Evolutionary conservation across 2,888 invertebrate genomes (phyloP).

Genomic region (Notodonta ziczac): DNA sequence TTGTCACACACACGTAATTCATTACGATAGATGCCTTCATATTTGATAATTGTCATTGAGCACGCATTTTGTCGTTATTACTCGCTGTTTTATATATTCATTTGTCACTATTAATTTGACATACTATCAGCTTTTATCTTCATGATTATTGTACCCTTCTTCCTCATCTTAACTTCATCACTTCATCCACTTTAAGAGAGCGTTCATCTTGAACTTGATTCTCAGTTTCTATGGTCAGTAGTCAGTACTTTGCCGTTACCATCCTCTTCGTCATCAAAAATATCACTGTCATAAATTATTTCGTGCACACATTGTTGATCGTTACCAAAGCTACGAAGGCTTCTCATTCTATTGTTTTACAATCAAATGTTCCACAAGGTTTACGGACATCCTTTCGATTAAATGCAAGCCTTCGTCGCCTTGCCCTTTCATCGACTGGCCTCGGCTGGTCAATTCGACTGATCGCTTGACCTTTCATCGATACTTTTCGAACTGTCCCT

Average conservation of each 20-base stretch:
- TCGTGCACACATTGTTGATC: constrained; percentile 7
- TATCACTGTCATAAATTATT: background rate
- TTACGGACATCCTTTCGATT: constrained; percentile 44
- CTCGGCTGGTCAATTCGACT: constrained; percentile 40
- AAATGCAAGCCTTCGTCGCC: constrained; percentile 29
- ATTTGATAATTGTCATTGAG: background rate
- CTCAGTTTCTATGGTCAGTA: no score
- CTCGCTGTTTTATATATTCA: background rate
- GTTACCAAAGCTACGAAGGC: constrained; percentile 26
- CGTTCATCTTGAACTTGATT: no score
- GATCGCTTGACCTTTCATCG: constrained; percentile 32
- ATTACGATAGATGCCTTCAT: background rate
- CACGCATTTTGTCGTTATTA: background rate
- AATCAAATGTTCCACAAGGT: constrained; percentile 32
- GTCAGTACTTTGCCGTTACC: background rate
- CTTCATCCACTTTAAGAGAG: no score
- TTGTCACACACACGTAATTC: background rate
- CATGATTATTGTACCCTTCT: no score
- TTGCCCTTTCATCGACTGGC: constrained; percentile 39
- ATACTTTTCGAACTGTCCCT: constrained; percentile 26
- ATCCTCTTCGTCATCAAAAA: background rate
- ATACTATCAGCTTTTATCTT: background rate
- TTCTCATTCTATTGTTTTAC: constrained; percentile 31
- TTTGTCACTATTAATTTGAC: no score
- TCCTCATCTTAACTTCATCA: no score